Base-by-base conservation (phyloP, 2,888 invertebrate genomes). In the Carterocephalus palaemon region DNA sequence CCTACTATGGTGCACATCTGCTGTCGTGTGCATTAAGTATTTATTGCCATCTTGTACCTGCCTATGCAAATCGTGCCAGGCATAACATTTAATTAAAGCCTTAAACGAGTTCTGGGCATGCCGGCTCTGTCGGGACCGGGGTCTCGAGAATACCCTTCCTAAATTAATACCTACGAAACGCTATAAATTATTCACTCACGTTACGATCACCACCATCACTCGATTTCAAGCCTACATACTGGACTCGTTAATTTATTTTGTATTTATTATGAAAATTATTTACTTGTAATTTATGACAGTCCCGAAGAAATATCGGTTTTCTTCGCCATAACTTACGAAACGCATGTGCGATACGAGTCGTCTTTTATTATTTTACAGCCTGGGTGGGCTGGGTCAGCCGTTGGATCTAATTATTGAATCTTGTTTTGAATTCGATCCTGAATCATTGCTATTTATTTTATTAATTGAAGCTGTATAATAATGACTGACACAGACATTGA, bases 201-300 rank as follows among this genome's bases (percentile, higher is more conserved):
- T 66, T 67, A 72, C 70, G 63, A 65, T 67, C 67, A 34, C 33
- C 33, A 20, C 42, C 42, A 34, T 28, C 26, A 42, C 34, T 28
- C 23, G 48, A 40, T 45, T 34, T 42, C 17, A 42, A 31, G 24
- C 19, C 23, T 19, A 15, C 2, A 9, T 10, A 13, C 6, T n/a
- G 9, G 24, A 22, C 33, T 63, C 64, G 60, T 70, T 67, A 70
- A 70, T 59, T 54, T 62, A 67, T 74, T 75, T 80, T 76, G 73
- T 76, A 75, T 75, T 73, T 73, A 70, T 72, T 77, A 71, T 76
- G 70, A 77, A 75, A 74, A 73, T 73, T 63, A 70, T 69, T 69
- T 62, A 64, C 60, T 59, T 58, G 54, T 65, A 67, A 76, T 79
- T 80, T 75, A 77, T 61, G 63, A 69, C 64, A 64, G 61, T 62